phyloP scores from a whole-genome alignment of 2,113 vertebrate species.

The Platichthys stellatus region DNA sequence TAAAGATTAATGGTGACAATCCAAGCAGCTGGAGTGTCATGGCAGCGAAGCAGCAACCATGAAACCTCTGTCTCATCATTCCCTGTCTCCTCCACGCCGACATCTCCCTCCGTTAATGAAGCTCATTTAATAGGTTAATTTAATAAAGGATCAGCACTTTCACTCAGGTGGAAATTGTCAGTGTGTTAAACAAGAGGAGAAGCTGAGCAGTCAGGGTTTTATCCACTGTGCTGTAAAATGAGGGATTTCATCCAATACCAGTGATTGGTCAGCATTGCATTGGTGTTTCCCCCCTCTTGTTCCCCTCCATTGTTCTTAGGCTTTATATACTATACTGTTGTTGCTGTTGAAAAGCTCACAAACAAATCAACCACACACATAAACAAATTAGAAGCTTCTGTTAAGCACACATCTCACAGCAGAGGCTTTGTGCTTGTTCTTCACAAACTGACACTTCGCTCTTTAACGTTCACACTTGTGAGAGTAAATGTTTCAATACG shows the following conservation, averaged over 20 bases:
- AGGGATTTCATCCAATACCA: slow-evolving; percentile 48
- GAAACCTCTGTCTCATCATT: neutral
- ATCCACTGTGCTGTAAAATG: slow-evolving; percentile 52
- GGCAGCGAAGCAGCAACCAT: neutral
- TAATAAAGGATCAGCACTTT: slow-evolving; percentile 69
- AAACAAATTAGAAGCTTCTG: no score
- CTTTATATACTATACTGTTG: no score
- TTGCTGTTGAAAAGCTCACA: no score
- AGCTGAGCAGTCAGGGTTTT: slow-evolving; percentile 46
- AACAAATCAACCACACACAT: no score
- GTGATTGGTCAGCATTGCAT: slow-evolving; percentile 5
- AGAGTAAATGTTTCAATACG: no score
- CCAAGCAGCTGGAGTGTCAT: neutral
- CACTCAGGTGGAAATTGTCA: slow-evolving; percentile 44
- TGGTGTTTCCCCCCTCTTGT: no score
- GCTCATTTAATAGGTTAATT: slow-evolving; percentile 65
- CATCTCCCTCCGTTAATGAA: slow-evolving; percentile 53
- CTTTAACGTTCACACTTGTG: no score
- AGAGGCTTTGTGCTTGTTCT: no score
- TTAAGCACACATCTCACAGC: no score
- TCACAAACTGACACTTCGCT: no score
- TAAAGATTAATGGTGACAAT: neutral
- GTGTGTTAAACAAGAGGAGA: slow-evolving; percentile 38
- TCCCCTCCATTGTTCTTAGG: no score
- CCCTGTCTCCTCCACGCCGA: neutral